These are phyloP conservation scores for Mizuhopecten yessoensis DNA, from an alignment of 1,140 invertebrate species.

Conservation along the genomic window DNA sequence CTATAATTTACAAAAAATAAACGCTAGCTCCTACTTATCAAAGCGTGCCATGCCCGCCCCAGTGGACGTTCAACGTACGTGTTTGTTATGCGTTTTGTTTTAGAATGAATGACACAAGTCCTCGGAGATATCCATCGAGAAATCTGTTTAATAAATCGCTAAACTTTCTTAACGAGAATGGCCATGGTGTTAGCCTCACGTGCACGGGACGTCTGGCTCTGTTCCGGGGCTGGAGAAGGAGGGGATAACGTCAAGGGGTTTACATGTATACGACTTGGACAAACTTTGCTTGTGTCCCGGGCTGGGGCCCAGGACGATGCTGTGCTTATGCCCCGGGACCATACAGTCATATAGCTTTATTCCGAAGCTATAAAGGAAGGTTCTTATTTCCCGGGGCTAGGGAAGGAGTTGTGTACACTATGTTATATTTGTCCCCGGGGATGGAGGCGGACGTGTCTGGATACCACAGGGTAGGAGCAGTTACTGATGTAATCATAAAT, in stretches of 20 bases:
- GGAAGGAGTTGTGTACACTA: background rate
- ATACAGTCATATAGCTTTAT: too few species aligned
- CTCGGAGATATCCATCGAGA: background rate
- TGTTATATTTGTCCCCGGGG: too few species aligned
- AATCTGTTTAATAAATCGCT: constrained; percentile 16
- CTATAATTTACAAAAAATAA: background rate
- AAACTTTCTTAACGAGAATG: constrained; percentile 1
- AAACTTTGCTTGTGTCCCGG: too few species aligned
- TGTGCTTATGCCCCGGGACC: too few species aligned
- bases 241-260: too few species aligned
- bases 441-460: too few species aligned
- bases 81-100: background rate
- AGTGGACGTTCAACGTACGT: background rate
- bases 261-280: too few species aligned
- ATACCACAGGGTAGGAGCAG: too few species aligned
- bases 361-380: too few species aligned
- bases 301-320: too few species aligned
- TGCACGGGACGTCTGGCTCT: background rate
- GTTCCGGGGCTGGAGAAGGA: background rate
- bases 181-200: constrained; percentile 16
- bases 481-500: too few species aligned
- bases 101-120: background rate
- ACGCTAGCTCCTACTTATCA: constrained; percentile 15
- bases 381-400: background rate
- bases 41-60: background rate